phyloP scores from a whole-genome alignment of 2,888 invertebrate species.

The Pharmacophagus antenor region DNA sequence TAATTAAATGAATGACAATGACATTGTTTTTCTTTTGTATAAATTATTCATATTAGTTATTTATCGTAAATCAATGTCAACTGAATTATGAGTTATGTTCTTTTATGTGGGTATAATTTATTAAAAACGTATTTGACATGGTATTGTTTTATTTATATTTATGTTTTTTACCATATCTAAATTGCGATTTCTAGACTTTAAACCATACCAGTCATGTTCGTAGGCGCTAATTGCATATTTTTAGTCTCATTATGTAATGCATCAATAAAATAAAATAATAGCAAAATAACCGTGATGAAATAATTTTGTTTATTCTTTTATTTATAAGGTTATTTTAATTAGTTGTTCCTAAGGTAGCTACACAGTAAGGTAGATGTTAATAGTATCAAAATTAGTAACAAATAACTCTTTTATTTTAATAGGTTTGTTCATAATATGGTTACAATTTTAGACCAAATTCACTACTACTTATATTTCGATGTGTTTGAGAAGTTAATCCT shows the following conservation, averaged over 20 bases:
- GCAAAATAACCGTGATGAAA: too few species aligned
- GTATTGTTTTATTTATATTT: constrained; percentile 6
- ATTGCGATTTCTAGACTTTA: background rate
- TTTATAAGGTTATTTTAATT: too few species aligned
- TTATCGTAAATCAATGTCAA: background rate
- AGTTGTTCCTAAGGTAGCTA: too few species aligned
- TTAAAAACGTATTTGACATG: constrained; percentile 12
- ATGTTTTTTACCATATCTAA: background rate
- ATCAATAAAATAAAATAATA: too few species aligned
- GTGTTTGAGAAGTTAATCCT: too few species aligned
- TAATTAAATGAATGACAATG: background rate
- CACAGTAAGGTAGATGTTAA: too few species aligned
- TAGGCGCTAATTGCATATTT: background rate
- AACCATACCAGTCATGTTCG: background rate
- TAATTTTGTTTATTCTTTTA: background rate
- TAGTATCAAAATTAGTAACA: too few species aligned
- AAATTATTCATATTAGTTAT: background rate
- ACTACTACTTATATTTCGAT: too few species aligned
- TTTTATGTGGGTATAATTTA: constrained; percentile 10
- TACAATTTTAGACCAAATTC: too few species aligned
- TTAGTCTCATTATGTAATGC: background rate
- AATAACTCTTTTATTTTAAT: too few species aligned
- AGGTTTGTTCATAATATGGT: too few species aligned
- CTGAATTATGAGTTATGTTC: background rate
- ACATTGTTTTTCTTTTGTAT: background rate